Conservation (phyloP, 2,888 invertebrate genomes). For the Euplagia quadripunctaria region DNA sequence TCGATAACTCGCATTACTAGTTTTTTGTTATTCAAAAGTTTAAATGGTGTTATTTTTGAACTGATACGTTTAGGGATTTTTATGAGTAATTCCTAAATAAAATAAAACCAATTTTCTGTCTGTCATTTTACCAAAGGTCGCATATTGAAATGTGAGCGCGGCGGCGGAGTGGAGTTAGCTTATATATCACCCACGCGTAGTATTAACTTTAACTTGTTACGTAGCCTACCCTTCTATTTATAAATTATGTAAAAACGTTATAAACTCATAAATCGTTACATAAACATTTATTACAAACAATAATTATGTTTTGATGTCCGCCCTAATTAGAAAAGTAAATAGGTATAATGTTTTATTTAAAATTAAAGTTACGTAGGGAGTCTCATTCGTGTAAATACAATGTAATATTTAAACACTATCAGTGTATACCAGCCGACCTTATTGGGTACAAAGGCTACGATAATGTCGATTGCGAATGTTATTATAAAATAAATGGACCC, state of each 20-base stretch:
- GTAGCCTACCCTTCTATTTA: background rate
- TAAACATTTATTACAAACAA: background rate
- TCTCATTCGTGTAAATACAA: background rate
- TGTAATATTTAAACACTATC: background rate
- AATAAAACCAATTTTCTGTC: background rate
- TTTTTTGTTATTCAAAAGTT: no score
- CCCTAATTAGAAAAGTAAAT: background rate
- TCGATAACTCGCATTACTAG: no score
- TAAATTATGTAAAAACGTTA: background rate
- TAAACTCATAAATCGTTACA: background rate
- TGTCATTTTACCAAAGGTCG: background rate
- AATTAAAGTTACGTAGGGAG: background rate
- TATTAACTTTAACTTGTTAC: background rate
- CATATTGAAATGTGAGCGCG: background rate
- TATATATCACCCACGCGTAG: background rate
- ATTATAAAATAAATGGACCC: conserved; percentile 5
- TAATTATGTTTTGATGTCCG: background rate
- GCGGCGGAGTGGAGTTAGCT: background rate
- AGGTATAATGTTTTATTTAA: background rate
- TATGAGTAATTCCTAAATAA: no score
- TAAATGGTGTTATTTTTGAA: no score
- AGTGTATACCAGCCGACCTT: background rate
- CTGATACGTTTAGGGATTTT: no score
- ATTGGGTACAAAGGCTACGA: background rate
- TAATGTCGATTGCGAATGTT: background rate